Percentiles rank a stretch among this genome's conserved stretches.
Conservation (phyloP, 2,797 vertebrate species). For the Gymnodraco acuticeps region DNA sequence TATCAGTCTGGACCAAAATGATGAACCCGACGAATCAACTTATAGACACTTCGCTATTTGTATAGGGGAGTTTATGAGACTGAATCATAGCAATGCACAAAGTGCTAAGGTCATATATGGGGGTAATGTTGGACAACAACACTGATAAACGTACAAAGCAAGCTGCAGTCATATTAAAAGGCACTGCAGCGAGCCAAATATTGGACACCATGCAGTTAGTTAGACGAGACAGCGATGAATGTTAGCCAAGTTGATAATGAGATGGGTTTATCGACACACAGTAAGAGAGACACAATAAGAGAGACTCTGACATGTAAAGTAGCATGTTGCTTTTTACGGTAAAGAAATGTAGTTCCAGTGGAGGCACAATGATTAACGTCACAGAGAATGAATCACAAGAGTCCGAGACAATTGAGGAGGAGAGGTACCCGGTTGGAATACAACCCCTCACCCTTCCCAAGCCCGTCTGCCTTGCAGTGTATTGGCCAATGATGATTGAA, state of each 20-base stretch:
- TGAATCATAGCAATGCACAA: slow-evolving; percentile 11
- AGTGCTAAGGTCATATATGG: slow-evolving; percentile 32
- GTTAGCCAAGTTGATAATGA: slow-evolving; percentile 57
- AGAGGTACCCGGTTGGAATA: slow-evolving; percentile 43
- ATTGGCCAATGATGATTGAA: slow-evolving; percentile 37
- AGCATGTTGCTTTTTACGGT: slow-evolving; percentile 37
- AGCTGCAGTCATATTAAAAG: slow-evolving; percentile 46
- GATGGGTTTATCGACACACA: slow-evolving; percentile 51
- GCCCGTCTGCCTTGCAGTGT: slow-evolving; percentile 40
- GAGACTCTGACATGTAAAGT: slow-evolving; percentile 28
- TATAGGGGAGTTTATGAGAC: slow-evolving; percentile 5
- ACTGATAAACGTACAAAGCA: slow-evolving; percentile 50
- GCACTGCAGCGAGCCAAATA: slow-evolving; percentile 39
- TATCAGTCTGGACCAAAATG: neutral
- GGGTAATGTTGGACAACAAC: slow-evolving; percentile 25
- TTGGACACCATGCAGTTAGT: slow-evolving; percentile 72
- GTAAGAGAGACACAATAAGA: slow-evolving; percentile 40
- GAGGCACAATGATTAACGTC: slow-evolving; percentile 41
- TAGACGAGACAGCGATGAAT: slow-evolving; percentile 53
- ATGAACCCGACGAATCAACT: neutral
- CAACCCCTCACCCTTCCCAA: slow-evolving; percentile 52
- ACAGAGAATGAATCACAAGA: slow-evolving; percentile 52
- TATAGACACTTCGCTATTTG: neutral
- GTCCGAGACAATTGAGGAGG: slow-evolving; percentile 40
- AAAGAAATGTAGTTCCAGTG: slow-evolving; percentile 41